Conservation (phyloP, 2,888 invertebrate genomes). For the Pseudolycoriella hygida region DNA sequence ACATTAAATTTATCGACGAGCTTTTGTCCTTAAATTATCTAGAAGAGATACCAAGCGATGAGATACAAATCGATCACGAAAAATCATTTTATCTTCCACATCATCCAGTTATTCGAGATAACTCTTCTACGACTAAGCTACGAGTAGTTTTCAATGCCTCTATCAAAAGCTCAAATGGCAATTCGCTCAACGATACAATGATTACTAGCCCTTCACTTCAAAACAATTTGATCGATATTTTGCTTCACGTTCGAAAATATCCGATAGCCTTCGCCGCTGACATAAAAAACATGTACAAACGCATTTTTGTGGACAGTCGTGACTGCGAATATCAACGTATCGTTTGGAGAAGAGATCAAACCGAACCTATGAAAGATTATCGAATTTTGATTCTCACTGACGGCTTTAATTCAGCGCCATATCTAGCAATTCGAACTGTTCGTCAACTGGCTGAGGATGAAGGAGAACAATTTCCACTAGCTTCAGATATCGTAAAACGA, state of each 20-base stretch:
- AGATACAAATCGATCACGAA: not conserved
- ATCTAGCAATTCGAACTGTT: constrained; percentile 10
- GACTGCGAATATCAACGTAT: constrained; percentile 12
- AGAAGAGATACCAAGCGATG: not conserved
- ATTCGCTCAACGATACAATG: constrained; percentile 14
- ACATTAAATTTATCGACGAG: not conserved
- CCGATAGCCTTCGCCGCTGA: constrained; percentile 12
- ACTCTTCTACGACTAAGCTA: constrained; percentile 7
- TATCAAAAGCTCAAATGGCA: constrained; percentile 7
- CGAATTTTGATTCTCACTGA: constrained; percentile 10
- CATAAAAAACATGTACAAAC: constrained; percentile 14
- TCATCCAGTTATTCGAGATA: not conserved
- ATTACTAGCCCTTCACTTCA: constrained; percentile 13
- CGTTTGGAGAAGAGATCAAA: constrained; percentile 10
- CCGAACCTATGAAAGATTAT: constrained; percentile 7
- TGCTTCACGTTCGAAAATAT: constrained; percentile 7
- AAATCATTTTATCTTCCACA: constrained; percentile 1
- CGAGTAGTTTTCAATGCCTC: constrained; percentile 7
- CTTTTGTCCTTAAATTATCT: not conserved
- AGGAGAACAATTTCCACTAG: constrained; percentile 4
- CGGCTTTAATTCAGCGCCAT: constrained; percentile 11
- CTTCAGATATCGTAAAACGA: not conserved
- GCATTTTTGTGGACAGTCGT: constrained; percentile 10
- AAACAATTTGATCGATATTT: constrained; percentile 10
- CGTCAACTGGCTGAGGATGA: constrained; percentile 7